Base-by-base conservation (phyloP, 2,888 invertebrate species). In the Dicyrtoma fusca region DNA sequence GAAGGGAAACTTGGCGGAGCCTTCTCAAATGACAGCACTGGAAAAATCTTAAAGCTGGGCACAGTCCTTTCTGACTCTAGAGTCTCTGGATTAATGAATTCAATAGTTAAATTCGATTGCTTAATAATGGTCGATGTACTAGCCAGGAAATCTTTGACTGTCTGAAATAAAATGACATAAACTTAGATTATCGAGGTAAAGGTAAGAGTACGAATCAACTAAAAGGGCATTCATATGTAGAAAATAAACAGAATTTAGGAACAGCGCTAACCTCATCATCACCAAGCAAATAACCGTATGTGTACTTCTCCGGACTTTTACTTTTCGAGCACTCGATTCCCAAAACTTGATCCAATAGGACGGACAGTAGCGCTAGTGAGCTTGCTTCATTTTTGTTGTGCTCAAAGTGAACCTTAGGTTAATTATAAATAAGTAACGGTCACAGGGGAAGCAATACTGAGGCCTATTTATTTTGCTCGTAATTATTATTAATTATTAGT, bases 1-100 rank as follows among this genome's bases (percentile, higher is more conserved):
- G 93, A 93, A 23, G 91, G 92, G 84, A 94, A 94, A 82, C 92
- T 88, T n/a, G 90, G 89, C 0, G 94, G 94, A 82, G n/a, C 93
- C 78, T 63, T 75, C 75, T n/a, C 79, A 45, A 19, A 64, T 57
- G n/a, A 34, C 34, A 8, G 34, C n/a, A 80, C 69, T 4, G 80
- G 79, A 26, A 80, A 74, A 23, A 66, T 65, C 14, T 76, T 59
- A 63, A 74, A 75, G 45, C 74, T 79, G n/a, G 80, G 77, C 8
- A 69, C 66, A 1, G 77, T 74, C 2, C 76, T 75, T 64, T 76
- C 73, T 65, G 74, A 75, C 11, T 77, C 80, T 13, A 75, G 49
- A 1, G 77, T 76, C 11, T 77, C 80, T 13, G 75, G 49, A 1
- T 76, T 76, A 64, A 74, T 72, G 44, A 78, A 79, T 51, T 79